These are phyloP conservation scores for Caenorhabditis japonica DNA, from an alignment of 2,888 invertebrate species.

Conservation along the genomic window DNA sequence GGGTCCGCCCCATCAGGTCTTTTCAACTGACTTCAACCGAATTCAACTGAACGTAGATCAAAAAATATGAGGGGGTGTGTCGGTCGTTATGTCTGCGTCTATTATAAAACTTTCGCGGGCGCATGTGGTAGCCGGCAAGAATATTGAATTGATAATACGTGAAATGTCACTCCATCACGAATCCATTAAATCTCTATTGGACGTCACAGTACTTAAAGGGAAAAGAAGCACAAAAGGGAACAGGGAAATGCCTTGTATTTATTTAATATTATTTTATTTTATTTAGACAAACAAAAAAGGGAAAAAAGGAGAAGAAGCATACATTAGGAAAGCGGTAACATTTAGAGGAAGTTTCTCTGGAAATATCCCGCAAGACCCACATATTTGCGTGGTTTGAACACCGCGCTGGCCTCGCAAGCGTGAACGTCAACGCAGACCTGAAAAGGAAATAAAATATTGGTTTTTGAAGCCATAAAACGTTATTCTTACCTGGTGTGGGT, in stretches of 20 bases:
- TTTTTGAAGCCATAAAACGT: neutral
- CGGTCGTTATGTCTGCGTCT: no score
- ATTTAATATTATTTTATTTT: slow-evolving; percentile 16
- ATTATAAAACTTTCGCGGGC: no score
- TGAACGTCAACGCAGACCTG: slow-evolving; percentile 52
- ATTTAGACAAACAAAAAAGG: neutral
- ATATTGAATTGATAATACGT: no score
- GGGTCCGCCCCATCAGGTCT: no score
- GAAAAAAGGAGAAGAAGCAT: slow-evolving; percentile 4
- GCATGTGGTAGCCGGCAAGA: no score
- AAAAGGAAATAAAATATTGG: neutral
- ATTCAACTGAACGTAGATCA: no score
- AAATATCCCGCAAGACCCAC: slow-evolving; percentile 53
- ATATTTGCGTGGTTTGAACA: slow-evolving; percentile 36
- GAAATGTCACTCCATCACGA: no score
- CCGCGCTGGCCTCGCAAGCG: slow-evolving; percentile 24
- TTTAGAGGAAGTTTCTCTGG: slow-evolving; percentile 45
- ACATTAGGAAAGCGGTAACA: neutral
- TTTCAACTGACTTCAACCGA: no score
- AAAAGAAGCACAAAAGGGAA: slow-evolving; percentile 13
- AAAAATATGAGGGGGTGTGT: no score
- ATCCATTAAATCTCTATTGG: no score
- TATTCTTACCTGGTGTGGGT: slow-evolving; percentile 61
- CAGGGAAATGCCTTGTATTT: no score
- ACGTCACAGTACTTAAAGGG: neutral